A percentile compares a stretch with the other conserved stretches of the same genome.
Evolutionary conservation across 2,888 invertebrate species (phyloP).

Genomic region (Strigamia maritima): DNA sequence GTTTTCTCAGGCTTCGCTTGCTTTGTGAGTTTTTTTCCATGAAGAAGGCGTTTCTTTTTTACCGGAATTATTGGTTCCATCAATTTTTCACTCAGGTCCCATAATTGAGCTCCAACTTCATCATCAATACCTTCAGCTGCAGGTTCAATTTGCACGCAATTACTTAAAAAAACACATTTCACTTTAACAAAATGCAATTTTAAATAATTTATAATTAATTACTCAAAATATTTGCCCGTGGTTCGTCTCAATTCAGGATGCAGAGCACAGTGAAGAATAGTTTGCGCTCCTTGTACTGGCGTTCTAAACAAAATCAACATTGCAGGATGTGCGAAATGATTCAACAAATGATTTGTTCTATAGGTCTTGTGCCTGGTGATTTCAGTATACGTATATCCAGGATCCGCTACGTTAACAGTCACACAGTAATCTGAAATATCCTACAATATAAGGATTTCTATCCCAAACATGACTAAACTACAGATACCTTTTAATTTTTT

Average conservation of each 20-base stretch:
- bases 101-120: not conserved
- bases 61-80: not conserved
- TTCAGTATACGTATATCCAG: not conserved
- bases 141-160: not conserved
- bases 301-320: not conserved
- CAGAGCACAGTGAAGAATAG: not conserved
- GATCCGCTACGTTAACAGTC: not conserved
- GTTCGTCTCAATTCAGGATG: not conserved
- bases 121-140: not conserved
- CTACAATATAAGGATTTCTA: too few relatives aligned
- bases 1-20: not conserved
- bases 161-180: not conserved
- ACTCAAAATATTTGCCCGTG: slow-evolving; percentile 7
- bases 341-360: not conserved
- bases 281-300: not conserved
- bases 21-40: not conserved
- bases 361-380: not conserved
- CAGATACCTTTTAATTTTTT: slow-evolving; percentile 25
- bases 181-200: not conserved
- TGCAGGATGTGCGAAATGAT: slow-evolving; percentile 20
- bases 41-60: not conserved
- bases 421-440: not conserved
- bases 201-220: not conserved
- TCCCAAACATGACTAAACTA: too few relatives aligned
- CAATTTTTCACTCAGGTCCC: not conserved